These are phyloP conservation scores for Rhynchotus rufescens DNA, from an alignment of 2,797 vertebrate species.

Conservation along the genomic window DNA sequence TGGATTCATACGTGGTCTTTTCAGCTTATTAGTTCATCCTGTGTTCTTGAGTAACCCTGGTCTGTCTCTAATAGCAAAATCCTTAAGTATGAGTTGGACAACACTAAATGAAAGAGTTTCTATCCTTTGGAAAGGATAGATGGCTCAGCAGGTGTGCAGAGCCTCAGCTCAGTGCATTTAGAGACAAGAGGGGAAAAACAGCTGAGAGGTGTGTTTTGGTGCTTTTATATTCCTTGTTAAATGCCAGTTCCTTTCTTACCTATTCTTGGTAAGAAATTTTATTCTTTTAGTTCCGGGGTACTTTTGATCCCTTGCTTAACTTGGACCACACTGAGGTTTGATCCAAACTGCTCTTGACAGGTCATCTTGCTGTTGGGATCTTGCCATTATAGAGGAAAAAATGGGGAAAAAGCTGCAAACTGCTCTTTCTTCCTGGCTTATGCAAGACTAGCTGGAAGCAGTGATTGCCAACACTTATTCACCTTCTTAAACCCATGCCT, in stretches of 20 bases:
- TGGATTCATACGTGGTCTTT: neutral
- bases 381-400: accelerated
- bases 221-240: neutral
- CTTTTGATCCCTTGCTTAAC: neutral
- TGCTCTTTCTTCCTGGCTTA: neutral
- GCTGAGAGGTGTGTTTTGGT: neutral
- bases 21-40: neutral
- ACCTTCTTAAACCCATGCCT: neutral
- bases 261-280: neutral
- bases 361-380: neutral
- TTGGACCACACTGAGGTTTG: neutral
- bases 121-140: neutral
- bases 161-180: neutral
- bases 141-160: neutral
- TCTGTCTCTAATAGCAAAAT: neutral
- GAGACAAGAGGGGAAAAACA: neutral
- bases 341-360: neutral
- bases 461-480: neutral
- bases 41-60: neutral
- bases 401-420: neutral
- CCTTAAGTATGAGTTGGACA: neutral
- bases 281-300: neutral
- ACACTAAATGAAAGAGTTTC: neutral
- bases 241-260: neutral
- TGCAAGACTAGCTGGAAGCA: neutral